A percentile compares a stretch with the other conserved stretches of the same genome.
Evolutionary conservation across 1,140 invertebrate species (phyloP).

Genomic region (Spodoptera litura): DNA sequence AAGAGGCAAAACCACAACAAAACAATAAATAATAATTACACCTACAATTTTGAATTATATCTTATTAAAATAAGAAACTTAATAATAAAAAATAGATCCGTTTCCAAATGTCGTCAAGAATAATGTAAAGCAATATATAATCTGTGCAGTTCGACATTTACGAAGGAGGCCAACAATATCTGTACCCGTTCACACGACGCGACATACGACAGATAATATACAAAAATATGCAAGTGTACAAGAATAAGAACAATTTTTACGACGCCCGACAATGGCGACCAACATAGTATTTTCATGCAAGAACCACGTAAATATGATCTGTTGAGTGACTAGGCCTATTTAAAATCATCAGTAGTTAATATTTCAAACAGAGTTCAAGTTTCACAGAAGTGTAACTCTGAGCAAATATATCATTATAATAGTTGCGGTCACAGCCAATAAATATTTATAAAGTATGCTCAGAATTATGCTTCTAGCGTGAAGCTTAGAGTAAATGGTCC

Average conservation of each 20-base stretch:
- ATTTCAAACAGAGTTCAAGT: not conserved
- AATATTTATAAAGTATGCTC: slow-evolving; percentile 3
- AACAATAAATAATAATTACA: not conserved
- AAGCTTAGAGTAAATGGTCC: not conserved
- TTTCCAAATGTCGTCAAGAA: slow-evolving; percentile 12
- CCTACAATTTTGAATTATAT: slow-evolving; percentile 23
- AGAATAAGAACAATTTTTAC: slow-evolving; percentile 36
- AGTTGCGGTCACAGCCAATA: not conserved
- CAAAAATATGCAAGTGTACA: slow-evolving; percentile 39
- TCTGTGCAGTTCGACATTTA: slow-evolving; percentile 21
- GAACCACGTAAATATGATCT: not conserved
- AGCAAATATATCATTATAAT: slow-evolving; percentile 1
- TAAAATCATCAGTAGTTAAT: not conserved
- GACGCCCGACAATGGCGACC: not conserved
- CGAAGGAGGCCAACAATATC: not conserved
- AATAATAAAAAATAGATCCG: not conserved
- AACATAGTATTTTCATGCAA: slow-evolving; percentile 3
- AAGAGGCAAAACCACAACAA: not conserved
- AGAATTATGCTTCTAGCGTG: not conserved
- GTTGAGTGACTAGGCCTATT: not conserved
- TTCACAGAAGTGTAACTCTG: not conserved
- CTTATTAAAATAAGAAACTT: slow-evolving; percentile 9
- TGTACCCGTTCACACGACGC: slow-evolving; percentile 8
- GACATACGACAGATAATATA: slow-evolving; percentile 18
- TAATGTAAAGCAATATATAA: not conserved